Evolutionary conservation across 2,113 vertebrate species (phyloP).

Genomic region (Corythornis vintsioides): DNA sequence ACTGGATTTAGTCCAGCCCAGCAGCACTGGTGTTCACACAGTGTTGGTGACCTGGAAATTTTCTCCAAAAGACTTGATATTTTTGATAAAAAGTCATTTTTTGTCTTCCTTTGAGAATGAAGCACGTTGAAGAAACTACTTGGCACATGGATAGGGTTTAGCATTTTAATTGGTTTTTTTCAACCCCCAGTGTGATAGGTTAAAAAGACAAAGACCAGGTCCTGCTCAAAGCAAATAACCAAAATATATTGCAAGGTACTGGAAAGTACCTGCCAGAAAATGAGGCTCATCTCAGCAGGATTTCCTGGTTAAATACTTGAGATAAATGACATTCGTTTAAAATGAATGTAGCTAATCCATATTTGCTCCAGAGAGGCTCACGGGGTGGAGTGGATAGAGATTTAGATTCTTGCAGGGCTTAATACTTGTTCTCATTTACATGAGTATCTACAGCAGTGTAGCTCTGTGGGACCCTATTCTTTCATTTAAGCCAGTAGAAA

Average conservation of each 20-base stretch:
- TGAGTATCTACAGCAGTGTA: background rate
- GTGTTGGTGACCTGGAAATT: background rate
- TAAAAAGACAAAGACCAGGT: background rate
- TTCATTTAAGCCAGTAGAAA: conserved; percentile 9
- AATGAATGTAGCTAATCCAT: conserved; percentile 31
- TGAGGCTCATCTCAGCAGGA: background rate
- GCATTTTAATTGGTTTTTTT: background rate
- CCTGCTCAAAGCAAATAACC: background rate
- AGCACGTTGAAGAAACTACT: background rate
- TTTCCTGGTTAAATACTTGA: conserved; percentile 27
- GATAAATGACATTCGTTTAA: background rate
- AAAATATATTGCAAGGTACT: background rate
- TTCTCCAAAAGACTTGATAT: background rate
- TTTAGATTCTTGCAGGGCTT: conserved; percentile 44
- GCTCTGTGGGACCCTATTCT: conserved; percentile 11
- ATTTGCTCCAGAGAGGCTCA: conserved; percentile 3
- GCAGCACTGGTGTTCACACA: background rate
- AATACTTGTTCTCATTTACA: conserved; percentile 39
- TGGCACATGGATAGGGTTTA: background rate
- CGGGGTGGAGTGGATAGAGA: background rate
- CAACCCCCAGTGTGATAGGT: background rate
- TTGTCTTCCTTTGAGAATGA: background rate
- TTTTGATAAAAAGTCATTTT: background rate
- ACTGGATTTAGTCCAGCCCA: background rate
- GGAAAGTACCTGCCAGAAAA: background rate